Base-by-base conservation (phyloP, 2,888 invertebrate genomes). In the Taenaris catops region DNA sequence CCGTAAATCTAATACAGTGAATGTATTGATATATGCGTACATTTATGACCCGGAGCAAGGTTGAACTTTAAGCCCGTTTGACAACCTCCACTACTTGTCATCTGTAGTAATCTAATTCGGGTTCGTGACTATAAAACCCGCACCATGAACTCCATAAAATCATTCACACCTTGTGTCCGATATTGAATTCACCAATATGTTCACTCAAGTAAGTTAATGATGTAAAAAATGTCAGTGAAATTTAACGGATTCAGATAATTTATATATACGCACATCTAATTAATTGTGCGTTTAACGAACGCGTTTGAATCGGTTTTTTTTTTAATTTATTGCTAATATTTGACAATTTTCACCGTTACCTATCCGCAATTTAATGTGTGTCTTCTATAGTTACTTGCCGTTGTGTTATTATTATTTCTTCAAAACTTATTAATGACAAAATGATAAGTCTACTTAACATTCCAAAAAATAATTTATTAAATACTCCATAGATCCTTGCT, bases 401-500 rank as follows among this genome's bases (percentile, higher is more conserved):
- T n/a, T n/a, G n/a, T n/a, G n/a, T n/a, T n/a, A n/a, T n/a, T n/a
- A n/a, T n/a, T n/a, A n/a, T n/a, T n/a, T n/a, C n/a, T n/a, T n/a
- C n/a, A n/a, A n/a, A n/a, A n/a, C n/a, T n/a, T n/a, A n/a, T n/a
- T n/a, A n/a, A n/a, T n/a, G n/a, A n/a, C n/a, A n/a, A n/a, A n/a
- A n/a, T n/a, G n/a, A n/a, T n/a, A n/a, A n/a, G n/a, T n/a, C n/a
- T n/a, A n/a, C n/a, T n/a, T n/a, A n/a, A n/a, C n/a, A n/a, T n/a
- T n/a, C n/a, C n/a, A n/a, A n/a, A n/a, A n/a, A n/a, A n/a, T n/a
- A n/a, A n/a, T n/a, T n/a, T n/a, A n/a, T n/a, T n/a, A n/a, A n/a
- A n/a, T 41, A 60, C 58, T 6, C 51, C 14, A 14, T 4, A 83
- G 81, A 55, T 81, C 27, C 21, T 83, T 20, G 58, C 64, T 35